Conservation (phyloP, 2,113 vertebrate species). For the Pterocles gutturalis region DNA sequence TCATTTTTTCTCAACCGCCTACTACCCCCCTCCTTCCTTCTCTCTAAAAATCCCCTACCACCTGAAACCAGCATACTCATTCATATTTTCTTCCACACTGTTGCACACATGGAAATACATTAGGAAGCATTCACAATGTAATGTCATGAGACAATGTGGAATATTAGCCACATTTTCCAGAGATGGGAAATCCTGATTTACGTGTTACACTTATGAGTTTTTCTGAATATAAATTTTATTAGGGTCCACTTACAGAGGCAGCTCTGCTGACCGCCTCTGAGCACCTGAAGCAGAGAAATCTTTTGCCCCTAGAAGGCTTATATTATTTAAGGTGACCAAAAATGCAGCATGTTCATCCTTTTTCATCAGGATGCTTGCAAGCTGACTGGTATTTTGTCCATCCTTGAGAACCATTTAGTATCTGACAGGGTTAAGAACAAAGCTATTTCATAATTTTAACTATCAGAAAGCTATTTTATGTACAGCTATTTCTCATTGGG, state of each 20-base stretch:
- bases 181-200: background rate
- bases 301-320: background rate
- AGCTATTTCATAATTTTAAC: background rate
- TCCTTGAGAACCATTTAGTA: background rate
- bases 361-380: background rate
- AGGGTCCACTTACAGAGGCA: background rate
- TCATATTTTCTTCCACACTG: conserved; percentile 19
- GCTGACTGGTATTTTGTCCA: background rate
- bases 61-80: background rate
- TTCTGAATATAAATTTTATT: background rate
- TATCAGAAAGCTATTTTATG: background rate
- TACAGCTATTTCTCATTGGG: background rate
- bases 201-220: background rate
- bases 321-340: background rate
- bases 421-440: background rate
- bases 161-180: conserved; percentile 2
- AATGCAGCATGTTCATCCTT: background rate
- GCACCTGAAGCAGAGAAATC: background rate
- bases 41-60: conserved; percentile 30
- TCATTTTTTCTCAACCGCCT: conserved; percentile 19
- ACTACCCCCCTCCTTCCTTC: conserved; percentile 18
- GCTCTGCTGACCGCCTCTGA: background rate
- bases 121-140: background rate
- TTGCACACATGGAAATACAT: background rate
- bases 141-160: background rate